Evolutionary conservation across 2,113 vertebrate genomes (phyloP).

Genomic region (Opisthocomus hoazin): DNA sequence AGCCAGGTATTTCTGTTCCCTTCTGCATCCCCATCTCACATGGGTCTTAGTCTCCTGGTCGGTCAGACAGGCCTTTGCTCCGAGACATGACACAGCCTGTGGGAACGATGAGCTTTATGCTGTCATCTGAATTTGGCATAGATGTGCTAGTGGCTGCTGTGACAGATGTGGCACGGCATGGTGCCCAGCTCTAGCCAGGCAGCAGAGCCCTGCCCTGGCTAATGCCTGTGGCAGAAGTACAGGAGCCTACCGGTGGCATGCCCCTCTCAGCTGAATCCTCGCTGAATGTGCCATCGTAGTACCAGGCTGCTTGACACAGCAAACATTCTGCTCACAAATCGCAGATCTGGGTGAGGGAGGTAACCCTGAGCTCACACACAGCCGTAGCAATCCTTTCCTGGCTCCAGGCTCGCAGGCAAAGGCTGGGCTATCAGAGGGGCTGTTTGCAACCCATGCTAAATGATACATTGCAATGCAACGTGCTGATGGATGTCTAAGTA

Average conservation of each 20-base stretch:
- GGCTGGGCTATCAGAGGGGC: background rate
- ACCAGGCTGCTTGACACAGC: background rate
- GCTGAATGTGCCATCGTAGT: fast-evolving
- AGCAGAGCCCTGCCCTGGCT: background rate
- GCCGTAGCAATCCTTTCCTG: fast-evolving
- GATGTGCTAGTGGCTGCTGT: background rate
- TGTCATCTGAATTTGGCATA: background rate
- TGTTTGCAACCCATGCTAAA: background rate
- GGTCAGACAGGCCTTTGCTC: background rate
- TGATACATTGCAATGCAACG: fast-evolving
- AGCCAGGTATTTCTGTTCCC: background rate
- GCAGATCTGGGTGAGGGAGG: background rate
- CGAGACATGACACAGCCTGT: background rate
- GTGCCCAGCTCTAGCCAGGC: background rate
- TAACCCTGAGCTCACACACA: no score
- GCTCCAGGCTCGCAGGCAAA: background rate
- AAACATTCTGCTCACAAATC: fast-evolving
- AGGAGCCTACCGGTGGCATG: background rate
- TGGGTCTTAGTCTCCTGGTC: background rate
- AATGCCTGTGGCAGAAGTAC: fast-evolving
- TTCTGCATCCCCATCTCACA: fast-evolving
- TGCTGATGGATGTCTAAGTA: background rate
- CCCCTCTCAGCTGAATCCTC: background rate
- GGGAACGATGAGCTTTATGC: background rate
- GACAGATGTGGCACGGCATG: background rate